A percentile compares a stretch with the other conserved stretches of the same genome.
Evolutionary conservation across 2,888 invertebrate species (phyloP).

Genomic region (Holacanthella duospinosa): DNA sequence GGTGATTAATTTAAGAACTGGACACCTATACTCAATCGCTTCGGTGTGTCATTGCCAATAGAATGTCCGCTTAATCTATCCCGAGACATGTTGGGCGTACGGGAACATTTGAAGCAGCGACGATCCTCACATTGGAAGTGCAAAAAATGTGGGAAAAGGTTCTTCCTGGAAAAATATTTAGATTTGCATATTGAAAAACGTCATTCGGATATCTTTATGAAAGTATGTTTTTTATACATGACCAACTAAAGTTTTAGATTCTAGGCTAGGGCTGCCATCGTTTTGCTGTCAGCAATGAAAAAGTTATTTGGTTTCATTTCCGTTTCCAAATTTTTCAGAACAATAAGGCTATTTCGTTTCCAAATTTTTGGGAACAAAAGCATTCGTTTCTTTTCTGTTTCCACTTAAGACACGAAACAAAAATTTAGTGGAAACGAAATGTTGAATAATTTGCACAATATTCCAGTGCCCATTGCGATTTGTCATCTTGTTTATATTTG

Average conservation of each 20-base stretch:
- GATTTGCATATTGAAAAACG: conserved; percentile 82
- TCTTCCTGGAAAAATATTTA: conserved; percentile 75
- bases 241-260: too few species aligned
- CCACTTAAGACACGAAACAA: too few species aligned
- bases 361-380: background rate
- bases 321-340: too few species aligned
- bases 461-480: too few species aligned
- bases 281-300: too few species aligned
- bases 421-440: too few species aligned
- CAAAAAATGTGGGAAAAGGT: conserved; percentile 80
- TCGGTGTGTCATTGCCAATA: conserved; percentile 71
- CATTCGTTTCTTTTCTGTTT: background rate
- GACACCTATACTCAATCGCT: conserved; percentile 77
- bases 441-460: too few species aligned
- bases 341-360: too few species aligned
- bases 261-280: too few species aligned
- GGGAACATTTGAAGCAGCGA: conserved; percentile 75
- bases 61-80: conserved; percentile 83
- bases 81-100: conserved; percentile 76
- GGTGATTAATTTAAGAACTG: conserved; percentile 58
- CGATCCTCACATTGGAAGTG: conserved; percentile 83
- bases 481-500: too few species aligned
- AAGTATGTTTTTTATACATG: conserved; percentile 47
- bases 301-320: too few species aligned
- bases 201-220: conserved; percentile 71